Base-by-base conservation (phyloP, 2,888 invertebrate genomes). In the Eustalomyia histrio region DNA sequence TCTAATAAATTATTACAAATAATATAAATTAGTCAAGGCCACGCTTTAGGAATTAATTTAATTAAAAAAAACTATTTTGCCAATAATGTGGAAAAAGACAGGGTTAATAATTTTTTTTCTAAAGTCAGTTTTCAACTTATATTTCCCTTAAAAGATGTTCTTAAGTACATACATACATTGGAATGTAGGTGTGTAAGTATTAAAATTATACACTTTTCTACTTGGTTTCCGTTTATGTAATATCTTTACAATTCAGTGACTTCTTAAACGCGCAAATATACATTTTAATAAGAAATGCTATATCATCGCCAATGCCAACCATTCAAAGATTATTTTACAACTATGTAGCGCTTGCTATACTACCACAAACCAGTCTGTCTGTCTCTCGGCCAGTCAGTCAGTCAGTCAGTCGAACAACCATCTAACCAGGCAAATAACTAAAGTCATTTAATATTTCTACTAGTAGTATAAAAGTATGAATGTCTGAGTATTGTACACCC, bases 241-340 rank as follows among this genome's bases (percentile, higher is more conserved):
- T 82, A 80, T 84, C 82, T 83, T 83, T 84, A 75, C 84, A 79
- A 84, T 84, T 83, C 79, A 83, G 82, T 84, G 83, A 82, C 79
- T 83, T 76, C 74, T 79, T 75, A 76, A 83, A 83, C 50, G 76
- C 75, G 73, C 67, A 71, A 72, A 72, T 58, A 52, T 72, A 69
- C 71, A 79, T 73, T 78, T 76, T 81, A 71, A 81, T 74, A 81
- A 74, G 78, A 78, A 71, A 39, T 57, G 18, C 65, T 52, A 39
- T 71, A 80, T 69, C 76, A 76, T 73, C 58, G 68, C 52, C 76
- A 60, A 57, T 78, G 72, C 73, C 64, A 64, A 55, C 64, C 57
- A 65, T 71, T 72, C 47, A 58, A 35, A 65, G 60, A 72, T 72
- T 78, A 71, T 60, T 47, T n/a, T 47, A 47, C 43, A n/a, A 65